Conservation (phyloP, 1,140 invertebrate genomes). For the Nasonia giraulti region DNA sequence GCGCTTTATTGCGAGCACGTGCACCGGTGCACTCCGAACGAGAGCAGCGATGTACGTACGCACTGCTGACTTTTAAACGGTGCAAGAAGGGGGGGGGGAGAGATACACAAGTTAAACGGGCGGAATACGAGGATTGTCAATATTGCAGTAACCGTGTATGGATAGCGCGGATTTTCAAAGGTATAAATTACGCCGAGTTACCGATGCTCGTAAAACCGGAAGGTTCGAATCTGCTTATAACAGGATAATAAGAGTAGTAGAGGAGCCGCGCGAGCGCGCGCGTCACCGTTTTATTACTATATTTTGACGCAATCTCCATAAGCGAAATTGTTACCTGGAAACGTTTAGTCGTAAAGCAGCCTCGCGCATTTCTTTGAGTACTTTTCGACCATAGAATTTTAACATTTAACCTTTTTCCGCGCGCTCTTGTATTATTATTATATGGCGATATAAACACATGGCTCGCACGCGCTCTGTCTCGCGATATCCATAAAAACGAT, state of each 20-base stretch:
- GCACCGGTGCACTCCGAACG: background rate
- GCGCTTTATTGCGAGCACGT: background rate
- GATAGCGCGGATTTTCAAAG: background rate
- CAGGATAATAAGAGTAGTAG: slow-evolving; percentile 24
- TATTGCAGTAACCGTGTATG: background rate
- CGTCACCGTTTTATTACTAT: slow-evolving; percentile 40
- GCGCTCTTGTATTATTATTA: background rate
- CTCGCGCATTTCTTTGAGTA: slow-evolving; percentile 29
- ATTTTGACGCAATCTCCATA: slow-evolving; percentile 35
- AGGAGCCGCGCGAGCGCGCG: background rate
- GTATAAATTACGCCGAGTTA: slow-evolving; percentile 8
- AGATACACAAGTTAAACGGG: background rate
- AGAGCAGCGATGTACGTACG: background rate
- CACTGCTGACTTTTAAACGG: background rate
- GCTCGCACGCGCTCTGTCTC: background rate
- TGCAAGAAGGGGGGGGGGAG: no score
- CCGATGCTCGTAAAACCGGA: slow-evolving; percentile 9
- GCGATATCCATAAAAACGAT: slow-evolving; percentile 28
- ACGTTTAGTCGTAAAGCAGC: slow-evolving; percentile 6
- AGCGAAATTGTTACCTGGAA: slow-evolving; percentile 9
- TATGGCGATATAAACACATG: slow-evolving; percentile 37
- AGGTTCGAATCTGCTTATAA: slow-evolving; percentile 36
- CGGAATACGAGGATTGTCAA: background rate
- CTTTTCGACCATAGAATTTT: slow-evolving; percentile 32
- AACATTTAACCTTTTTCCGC: slow-evolving; percentile 18